Evolutionary conservation across 2,797 vertebrate species (phyloP).

Genomic region (Phrynocephalus forsythii): DNA sequence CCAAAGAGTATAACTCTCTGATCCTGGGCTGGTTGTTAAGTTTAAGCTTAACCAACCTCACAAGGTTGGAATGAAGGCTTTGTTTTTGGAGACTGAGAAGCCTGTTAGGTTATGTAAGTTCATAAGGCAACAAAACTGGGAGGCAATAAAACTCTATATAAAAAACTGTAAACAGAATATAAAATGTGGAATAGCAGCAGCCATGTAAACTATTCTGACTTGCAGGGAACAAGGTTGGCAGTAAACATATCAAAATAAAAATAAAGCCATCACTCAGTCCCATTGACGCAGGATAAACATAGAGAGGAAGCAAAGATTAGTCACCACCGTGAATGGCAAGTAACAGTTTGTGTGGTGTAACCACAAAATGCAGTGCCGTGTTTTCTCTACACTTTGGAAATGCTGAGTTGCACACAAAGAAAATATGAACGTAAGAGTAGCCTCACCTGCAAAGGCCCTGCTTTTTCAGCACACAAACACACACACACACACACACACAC

Average conservation of each 20-base stretch:
- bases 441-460: not conserved
- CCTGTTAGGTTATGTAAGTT: not conserved
- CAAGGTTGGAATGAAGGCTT: not conserved
- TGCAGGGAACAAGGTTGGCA: not conserved
- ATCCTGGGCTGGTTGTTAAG: not conserved
- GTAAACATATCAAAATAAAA: too few species aligned
- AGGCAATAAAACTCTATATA: too few species aligned
- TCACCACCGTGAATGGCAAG: not conserved
- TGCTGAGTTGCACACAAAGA: not conserved
- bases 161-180: too few species aligned
- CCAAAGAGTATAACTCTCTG: not conserved
- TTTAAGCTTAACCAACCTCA: not conserved
- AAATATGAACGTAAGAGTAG: too few species aligned
- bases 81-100: not conserved
- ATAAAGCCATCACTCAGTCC: not conserved
- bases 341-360: not conserved
- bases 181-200: not conserved
- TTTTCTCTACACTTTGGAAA: not conserved
- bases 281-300: not conserved
- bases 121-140: not conserved
- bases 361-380: not conserved
- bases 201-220: not conserved
- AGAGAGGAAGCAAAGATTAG: not conserved
- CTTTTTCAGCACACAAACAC: too few species aligned
- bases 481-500: too few species aligned